Percentiles rank a stretch among this genome's conserved stretches.
Conservation (phyloP, 2,888 invertebrate genomes). For the Eilema caniola region DNA sequence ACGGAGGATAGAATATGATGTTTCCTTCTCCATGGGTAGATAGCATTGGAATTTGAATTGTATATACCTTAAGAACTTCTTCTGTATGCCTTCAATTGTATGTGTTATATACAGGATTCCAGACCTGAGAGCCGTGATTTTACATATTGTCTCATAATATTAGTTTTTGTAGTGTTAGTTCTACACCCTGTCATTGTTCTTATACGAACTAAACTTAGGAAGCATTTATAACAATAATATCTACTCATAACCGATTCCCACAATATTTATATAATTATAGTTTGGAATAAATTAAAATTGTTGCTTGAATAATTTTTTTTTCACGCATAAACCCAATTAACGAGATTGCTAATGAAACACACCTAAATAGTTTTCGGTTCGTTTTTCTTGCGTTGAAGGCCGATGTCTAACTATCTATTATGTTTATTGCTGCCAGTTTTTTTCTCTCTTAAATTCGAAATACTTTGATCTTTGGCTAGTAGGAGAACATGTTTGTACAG, state of each 20-base stretch:
- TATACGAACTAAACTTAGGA: background rate
- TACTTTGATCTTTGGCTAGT: too few species aligned
- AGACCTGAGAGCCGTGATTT: too few species aligned
- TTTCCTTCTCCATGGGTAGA: too few species aligned
- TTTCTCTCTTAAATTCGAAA: slow-evolving; percentile 16
- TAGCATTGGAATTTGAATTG: too few species aligned
- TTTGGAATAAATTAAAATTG: slow-evolving; percentile 9
- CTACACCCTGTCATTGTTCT: background rate
- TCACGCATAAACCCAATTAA: slow-evolving; percentile 10
- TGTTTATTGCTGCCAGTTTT: slow-evolving; percentile 9
- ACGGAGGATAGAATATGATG: too few species aligned
- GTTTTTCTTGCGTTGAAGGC: slow-evolving; percentile 17
- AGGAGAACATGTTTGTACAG: background rate
- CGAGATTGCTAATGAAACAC: slow-evolving; percentile 11
- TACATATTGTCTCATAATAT: background rate
- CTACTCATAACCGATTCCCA: slow-evolving; percentile 4
- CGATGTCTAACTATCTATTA: slow-evolving; percentile 15
- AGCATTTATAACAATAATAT: background rate
- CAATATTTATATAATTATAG: slow-evolving; percentile 8
- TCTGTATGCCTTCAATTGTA: too few species aligned
- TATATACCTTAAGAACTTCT: too few species aligned
- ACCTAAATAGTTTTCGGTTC: slow-evolving; percentile 12
- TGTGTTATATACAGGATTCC: too few species aligned
- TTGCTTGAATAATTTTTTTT: slow-evolving; percentile 8
- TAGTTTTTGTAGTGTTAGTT: too few species aligned